phyloP scores from a whole-genome alignment of 2,888 invertebrate species.

The Acanthosepion lycidas region DNA sequence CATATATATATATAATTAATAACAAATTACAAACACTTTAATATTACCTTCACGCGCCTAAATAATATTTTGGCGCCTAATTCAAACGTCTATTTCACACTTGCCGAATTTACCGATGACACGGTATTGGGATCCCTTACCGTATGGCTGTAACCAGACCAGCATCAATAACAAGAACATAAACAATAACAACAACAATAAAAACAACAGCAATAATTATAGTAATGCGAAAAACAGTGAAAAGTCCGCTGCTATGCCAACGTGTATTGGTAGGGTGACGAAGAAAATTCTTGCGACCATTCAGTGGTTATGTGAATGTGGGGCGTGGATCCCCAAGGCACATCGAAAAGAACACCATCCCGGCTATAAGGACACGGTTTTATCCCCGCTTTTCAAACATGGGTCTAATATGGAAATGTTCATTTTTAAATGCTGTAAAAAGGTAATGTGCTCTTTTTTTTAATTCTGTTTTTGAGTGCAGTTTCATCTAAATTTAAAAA shows the following conservation, averaged over 20 bases:
- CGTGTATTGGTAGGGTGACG: background rate
- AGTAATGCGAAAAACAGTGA: background rate
- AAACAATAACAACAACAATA: background rate
- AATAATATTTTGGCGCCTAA: no score
- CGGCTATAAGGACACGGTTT: slow-evolving; percentile 37
- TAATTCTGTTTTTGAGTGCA: background rate
- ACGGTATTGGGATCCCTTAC: no score
- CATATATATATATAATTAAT: no score
- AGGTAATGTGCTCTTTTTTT: background rate
- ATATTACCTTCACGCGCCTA: no score
- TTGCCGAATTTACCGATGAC: no score
- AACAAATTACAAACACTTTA: no score
- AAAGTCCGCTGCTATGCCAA: background rate
- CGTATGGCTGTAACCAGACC: background rate
- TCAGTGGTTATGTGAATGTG: slow-evolving; percentile 46
- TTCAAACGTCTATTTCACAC: no score
- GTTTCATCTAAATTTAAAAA: background rate
- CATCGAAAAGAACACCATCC: slow-evolving; percentile 6
- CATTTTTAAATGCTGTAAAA: slow-evolving; percentile 45
- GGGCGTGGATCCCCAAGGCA: slow-evolving; percentile 41
- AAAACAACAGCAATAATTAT: background rate
- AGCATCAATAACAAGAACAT: background rate
- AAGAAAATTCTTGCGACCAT: slow-evolving; percentile 13
- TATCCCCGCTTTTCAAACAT: slow-evolving; percentile 37
- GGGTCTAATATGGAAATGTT: slow-evolving; percentile 45